A percentile compares a stretch with the other conserved stretches of the same genome.
phyloP scores from a whole-genome alignment of 2,113 vertebrate species.

The Gnathonemus longibarbis region DNA sequence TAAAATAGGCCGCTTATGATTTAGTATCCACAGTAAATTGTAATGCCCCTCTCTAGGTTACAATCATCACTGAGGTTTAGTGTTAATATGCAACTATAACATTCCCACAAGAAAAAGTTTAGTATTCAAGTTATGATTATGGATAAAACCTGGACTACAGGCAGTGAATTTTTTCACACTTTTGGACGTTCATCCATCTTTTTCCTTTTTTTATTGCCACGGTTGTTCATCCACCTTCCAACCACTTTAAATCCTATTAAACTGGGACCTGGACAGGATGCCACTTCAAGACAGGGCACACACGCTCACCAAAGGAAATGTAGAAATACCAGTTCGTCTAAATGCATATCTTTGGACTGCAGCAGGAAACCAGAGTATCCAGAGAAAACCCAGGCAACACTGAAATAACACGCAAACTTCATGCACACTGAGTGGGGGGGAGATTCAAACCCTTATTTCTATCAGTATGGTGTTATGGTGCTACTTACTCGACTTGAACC shows the following conservation, averaged over 20 bases:
- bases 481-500: neutral
- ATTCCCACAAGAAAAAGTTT: constrained; percentile 29
- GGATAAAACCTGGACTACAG: neutral
- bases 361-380: neutral
- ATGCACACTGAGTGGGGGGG: neutral
- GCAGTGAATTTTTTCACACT: neutral
- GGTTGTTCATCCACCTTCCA: neutral
- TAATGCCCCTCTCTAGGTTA: neutral
- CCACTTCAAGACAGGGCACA: neutral
- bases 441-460: neutral
- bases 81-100: neutral
- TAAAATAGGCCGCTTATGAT: neutral
- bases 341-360: neutral
- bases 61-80: neutral
- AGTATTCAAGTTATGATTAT: neutral
- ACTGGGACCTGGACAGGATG: neutral
- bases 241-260: neutral
- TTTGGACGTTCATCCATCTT: neutral
- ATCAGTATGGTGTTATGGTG: neutral
- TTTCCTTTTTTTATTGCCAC: neutral
- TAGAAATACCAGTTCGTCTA: neutral
- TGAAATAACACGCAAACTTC: neutral
- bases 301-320: neutral
- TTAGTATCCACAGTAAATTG: neutral
- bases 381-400: neutral